These are phyloP conservation scores for Epicauta chinensis DNA, from an alignment of 1,140 invertebrate genomes.

Conservation along the genomic window DNA sequence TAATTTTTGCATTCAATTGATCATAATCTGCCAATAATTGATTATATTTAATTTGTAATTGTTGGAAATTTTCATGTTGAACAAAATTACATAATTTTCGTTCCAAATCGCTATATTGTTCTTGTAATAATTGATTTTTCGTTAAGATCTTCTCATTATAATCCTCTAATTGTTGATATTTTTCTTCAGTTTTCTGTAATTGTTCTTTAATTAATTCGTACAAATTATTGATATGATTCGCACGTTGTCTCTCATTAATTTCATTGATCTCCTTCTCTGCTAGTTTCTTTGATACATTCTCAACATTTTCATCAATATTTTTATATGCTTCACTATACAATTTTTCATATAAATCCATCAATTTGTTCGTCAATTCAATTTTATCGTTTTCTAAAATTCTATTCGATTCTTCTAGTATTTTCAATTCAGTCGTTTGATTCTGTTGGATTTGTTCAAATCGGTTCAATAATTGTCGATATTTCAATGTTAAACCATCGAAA, in stretches of 20 bases:
- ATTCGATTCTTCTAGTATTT: constrained; percentile 31
- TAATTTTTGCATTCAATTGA: constrained; percentile 27
- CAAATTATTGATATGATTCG: constrained; percentile 41
- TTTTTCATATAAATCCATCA: constrained; percentile 20
- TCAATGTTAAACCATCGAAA: constrained; percentile 40
- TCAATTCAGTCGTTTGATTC: constrained; percentile 19
- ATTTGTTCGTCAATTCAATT: constrained; percentile 28
- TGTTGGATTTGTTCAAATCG: constrained; percentile 26
- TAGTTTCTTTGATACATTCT: constrained; percentile 26
- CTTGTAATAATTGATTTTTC: constrained; percentile 42
- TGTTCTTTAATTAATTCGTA: constrained; percentile 44
- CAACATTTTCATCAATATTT: constrained; percentile 14
- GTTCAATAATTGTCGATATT: constrained; percentile 37
- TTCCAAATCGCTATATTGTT: constrained; percentile 37
- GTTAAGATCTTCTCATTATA: constrained; percentile 42
- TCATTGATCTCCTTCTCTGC: constrained; percentile 33
- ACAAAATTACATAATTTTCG: constrained; percentile 26
- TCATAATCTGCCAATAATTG: constrained; percentile 25
- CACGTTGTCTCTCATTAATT: constrained; percentile 41
- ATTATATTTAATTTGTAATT: constrained; percentile 22
- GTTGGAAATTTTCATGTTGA: constrained; percentile 24
- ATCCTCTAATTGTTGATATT: constrained; percentile 33
- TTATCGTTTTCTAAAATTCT: constrained; percentile 35
- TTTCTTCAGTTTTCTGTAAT: constrained; percentile 41
- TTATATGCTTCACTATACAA: constrained; percentile 2